Conservation (phyloP, 2,888 invertebrate genomes). For the Atrina japonica region DNA sequence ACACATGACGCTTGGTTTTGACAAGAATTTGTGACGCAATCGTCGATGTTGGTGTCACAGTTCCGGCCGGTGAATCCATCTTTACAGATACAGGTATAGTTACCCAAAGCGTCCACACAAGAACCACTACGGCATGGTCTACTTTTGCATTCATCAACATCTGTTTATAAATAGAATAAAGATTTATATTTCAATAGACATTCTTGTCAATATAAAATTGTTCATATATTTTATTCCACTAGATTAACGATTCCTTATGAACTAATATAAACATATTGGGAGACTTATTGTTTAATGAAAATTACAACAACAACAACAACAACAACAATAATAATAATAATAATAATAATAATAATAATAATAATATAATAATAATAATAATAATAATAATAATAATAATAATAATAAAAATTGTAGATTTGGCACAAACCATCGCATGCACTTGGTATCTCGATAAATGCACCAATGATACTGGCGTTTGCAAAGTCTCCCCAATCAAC, state of each 20-base stretch:
- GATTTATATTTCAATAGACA: background rate
- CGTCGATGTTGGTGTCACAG: slow-evolving; percentile 43
- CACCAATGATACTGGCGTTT: background rate
- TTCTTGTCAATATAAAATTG: too few relatives aligned
- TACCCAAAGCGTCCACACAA: slow-evolving; percentile 23
- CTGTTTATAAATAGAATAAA: slow-evolving; percentile 11
- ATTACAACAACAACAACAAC: too few relatives aligned
- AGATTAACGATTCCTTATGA: background rate
- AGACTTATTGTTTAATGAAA: too few relatives aligned
- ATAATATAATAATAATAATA: too few relatives aligned
- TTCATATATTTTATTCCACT: background rate
- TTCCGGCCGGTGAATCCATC: slow-evolving; percentile 31
- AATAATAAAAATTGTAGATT: too few relatives aligned
- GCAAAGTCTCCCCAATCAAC: slow-evolving; percentile 29
- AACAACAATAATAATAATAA: too few relatives aligned
- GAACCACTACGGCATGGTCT: slow-evolving; percentile 32
- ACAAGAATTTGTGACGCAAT: slow-evolving; percentile 36
- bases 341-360: too few relatives aligned
- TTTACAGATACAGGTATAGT: slow-evolving; percentile 28
- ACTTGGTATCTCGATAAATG: slow-evolving; percentile 33
- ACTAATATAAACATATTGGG: too few relatives aligned
- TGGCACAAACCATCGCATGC: slow-evolving; percentile 41
- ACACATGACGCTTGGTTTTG: slow-evolving; percentile 34
- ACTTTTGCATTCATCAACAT: slow-evolving; percentile 31
- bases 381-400: too few relatives aligned